Base-by-base conservation (phyloP, 2,888 invertebrate genomes). In the Sesia bembeciformis region DNA sequence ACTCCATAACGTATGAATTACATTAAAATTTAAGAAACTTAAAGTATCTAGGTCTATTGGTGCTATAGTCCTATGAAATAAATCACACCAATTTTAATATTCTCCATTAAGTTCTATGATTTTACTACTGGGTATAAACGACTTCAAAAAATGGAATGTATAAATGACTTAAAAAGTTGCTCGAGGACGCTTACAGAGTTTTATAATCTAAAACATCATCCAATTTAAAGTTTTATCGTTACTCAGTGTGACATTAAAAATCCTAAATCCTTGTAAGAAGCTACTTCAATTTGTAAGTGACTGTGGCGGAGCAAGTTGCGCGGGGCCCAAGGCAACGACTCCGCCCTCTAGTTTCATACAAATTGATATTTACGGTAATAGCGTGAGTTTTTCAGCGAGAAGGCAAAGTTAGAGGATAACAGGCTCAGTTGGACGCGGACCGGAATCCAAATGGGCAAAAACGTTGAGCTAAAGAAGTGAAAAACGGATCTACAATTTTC, bases 291-390 rank as follows among this genome's bases (percentile, higher is more conserved):
- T 85, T 83, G 82, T 81, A 76, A 77, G 80, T 76, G 76, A 77
- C 76, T 78, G 71, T 66, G 64, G 69, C 74, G 72, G 72, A 65
- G 61, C 67, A 80, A 81, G 76, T 81, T 81, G 72, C 63, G 64
- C 72, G 62, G 54, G 63, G 71, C 70, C 66, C 65, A 62, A 64
- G 70, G 72, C 75, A 60, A 57, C 69, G 70, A 72, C 74, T 73
- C 81, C 83, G 74, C 84, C 84, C 79, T 77, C 83, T 83, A 81
- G 87, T 82, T 86, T 81, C 84, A 86, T 85, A 84, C 84, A 87
- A 89, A 89, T 89, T 88, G 89, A 88, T 89, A 89, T 89, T 89
- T 89, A 89, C 87, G 85, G 81, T 88, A 85, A 89, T 85, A 83
- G 86, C 81, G 65, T 61, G 84, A 85, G 84, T 85, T 88, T 89